Conservation (phyloP, 2,797 vertebrate species). For the Orientallactaga sibirica region DNA sequence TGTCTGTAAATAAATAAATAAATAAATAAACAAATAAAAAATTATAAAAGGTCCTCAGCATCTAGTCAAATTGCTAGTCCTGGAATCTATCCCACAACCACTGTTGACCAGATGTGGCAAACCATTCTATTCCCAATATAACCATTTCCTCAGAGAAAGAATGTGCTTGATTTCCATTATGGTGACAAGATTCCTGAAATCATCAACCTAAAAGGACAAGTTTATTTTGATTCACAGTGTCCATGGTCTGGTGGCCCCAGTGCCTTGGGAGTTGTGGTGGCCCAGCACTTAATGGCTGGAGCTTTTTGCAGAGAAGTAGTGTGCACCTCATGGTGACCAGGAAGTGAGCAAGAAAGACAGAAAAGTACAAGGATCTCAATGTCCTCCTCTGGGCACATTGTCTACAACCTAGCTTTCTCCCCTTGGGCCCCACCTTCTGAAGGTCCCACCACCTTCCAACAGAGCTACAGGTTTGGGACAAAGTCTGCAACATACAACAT, state of each 20-base stretch:
- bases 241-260: neutral
- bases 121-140: neutral
- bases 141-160: neutral
- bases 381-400: neutral
- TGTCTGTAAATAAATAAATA: too few species aligned
- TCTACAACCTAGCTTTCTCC: neutral
- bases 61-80: neutral
- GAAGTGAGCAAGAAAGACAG: neutral
- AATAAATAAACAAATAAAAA: too few species aligned
- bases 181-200: neutral
- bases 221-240: neutral
- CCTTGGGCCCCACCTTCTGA: neutral
- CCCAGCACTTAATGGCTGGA: neutral
- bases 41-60: neutral
- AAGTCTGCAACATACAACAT: neutral
- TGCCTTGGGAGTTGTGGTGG: too few species aligned
- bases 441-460: neutral
- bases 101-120: neutral
- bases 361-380: neutral
- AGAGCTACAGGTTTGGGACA: neutral
- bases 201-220: neutral
- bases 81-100: neutral
- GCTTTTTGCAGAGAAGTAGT: neutral
- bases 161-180: neutral
- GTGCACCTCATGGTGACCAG: neutral